A percentile compares a stretch with the other conserved stretches of the same genome.
phyloP scores from a whole-genome alignment of 1,140 invertebrate genomes.

The Papilio polytes region DNA sequence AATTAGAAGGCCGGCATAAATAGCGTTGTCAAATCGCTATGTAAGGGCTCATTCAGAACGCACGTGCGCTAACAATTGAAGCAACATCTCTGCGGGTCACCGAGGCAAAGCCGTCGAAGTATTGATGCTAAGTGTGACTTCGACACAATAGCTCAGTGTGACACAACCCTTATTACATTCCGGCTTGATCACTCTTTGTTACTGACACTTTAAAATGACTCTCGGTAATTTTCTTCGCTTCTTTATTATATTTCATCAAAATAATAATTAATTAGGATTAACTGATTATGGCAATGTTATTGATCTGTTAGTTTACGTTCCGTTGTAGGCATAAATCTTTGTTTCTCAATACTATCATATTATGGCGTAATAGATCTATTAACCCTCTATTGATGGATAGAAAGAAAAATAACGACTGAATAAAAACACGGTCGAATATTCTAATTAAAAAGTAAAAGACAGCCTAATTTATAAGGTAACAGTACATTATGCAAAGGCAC shows the following conservation, averaged over 20 bases:
- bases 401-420: too few species aligned
- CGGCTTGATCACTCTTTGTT: slow-evolving; percentile 14
- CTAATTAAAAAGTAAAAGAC: not conserved
- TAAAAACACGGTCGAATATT: too few species aligned
- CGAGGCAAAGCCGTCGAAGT: slow-evolving; percentile 62
- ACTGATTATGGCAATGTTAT: not conserved
- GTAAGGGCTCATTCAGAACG: slow-evolving; percentile 69
- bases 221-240: not conserved
- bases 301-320: not conserved
- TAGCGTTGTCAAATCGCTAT: slow-evolving; percentile 62
- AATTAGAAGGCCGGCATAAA: slow-evolving; percentile 69
- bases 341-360: too few species aligned
- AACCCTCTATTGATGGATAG: too few species aligned
- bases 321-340: not conserved
- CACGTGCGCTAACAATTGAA: slow-evolving; percentile 74
- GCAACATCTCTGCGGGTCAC: slow-evolving; percentile 70
- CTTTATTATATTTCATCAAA: not conserved
- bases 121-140: slow-evolving; percentile 67
- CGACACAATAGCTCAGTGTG: slow-evolving; percentile 68
- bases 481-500: not conserved
- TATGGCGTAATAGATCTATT: too few species aligned
- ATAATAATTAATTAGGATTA: not conserved
- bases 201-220: not conserved
- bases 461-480: not conserved
- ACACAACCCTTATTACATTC: slow-evolving; percentile 37